Percentiles rank a stretch among this genome's conserved stretches.
Conservation (phyloP, 2,888 invertebrate genomes). For the Eudasyphora cyanicolor region DNA sequence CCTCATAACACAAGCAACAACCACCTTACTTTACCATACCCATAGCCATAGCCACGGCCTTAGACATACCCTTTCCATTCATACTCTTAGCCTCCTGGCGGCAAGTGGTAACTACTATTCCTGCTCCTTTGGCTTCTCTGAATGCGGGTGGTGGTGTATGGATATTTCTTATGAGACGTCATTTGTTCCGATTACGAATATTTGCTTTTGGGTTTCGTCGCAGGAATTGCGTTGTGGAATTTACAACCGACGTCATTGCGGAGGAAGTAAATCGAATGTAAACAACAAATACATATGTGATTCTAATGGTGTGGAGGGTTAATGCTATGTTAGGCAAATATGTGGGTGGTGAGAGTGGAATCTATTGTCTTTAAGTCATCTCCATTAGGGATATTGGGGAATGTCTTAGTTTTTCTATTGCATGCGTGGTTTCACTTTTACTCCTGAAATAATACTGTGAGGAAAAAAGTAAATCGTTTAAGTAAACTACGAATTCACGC, state of each 20-base stretch:
- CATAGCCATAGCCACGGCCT: background rate
- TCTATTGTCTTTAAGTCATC: no score
- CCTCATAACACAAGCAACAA: no score
- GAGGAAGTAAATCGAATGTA: background rate
- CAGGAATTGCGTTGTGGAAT: slow-evolving; percentile 58
- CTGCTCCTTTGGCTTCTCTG: slow-evolving; percentile 20
- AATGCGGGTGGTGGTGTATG: slow-evolving; percentile 39
- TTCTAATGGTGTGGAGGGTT: no score
- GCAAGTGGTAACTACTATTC: slow-evolving; percentile 37
- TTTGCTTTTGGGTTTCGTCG: background rate
- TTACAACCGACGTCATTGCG: background rate
- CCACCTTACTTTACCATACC: no score
- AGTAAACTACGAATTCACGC: no score
- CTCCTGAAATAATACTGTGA: no score
- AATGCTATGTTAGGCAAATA: no score
- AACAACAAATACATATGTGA: background rate
- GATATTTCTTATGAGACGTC: slow-evolving; percentile 49
- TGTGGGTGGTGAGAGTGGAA: no score
- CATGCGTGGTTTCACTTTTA: no score
- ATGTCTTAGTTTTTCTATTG: no score
- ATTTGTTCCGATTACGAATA: slow-evolving; percentile 24
- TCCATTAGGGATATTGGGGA: no score
- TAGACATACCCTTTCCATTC: background rate
- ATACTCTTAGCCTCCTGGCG: background rate
- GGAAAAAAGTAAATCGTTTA: no score